Conservation (phyloP, 1,140 invertebrate species). For the Saxidomus purpurata region DNA sequence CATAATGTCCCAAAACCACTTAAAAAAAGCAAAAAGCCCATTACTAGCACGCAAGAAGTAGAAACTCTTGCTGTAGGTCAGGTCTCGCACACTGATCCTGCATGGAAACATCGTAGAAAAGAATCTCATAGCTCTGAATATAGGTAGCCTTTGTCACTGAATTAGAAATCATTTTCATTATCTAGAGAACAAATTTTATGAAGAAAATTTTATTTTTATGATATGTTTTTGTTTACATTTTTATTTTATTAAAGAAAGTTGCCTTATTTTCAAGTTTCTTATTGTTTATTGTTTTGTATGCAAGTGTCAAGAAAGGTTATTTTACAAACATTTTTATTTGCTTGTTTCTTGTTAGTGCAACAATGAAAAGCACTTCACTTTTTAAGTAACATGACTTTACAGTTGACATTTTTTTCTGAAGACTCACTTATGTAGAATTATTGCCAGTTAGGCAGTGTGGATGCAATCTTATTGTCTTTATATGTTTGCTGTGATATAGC, state of each 20-base stretch:
- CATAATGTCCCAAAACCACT: constrained; percentile 67
- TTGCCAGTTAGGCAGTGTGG: no score
- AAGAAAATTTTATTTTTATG: not conserved
- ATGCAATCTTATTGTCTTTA: no score
- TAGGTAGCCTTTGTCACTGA: constrained; percentile 47
- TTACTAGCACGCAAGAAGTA: constrained; percentile 70
- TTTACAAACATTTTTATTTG: no score
- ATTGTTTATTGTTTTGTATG: no score
- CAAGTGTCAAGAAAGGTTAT: no score
- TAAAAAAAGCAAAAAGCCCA: constrained; percentile 49
- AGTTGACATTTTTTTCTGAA: no score
- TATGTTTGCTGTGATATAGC: no score
- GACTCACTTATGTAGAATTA: no score
- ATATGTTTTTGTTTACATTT: constrained; percentile 5
- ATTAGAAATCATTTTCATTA: not conserved
- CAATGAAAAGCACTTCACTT: no score
- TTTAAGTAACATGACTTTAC: no score
- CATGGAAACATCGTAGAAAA: constrained; percentile 72
- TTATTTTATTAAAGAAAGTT: not conserved
- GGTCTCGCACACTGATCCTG: constrained; percentile 64
- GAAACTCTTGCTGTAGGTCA: constrained; percentile 77
- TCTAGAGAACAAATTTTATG: not conserved
- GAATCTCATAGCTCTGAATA: constrained; percentile 79
- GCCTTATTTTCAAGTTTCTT: no score
- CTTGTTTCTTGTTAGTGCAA: no score